phyloP scores from a whole-genome alignment of 2,113 vertebrate genomes.

The Bos taurus region ARS-UCD2.0 NC_037347.1:30652001-30652500 shows the following conservation, averaged over 20 bases:
- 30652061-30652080: conserved; percentile 32
- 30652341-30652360: background rate
- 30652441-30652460: too few relatives aligned
- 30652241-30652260: background rate
- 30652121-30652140: background rate
- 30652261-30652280: background rate
- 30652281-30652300: background rate
- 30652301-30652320: background rate
- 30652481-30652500: too few relatives aligned
- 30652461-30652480: too few relatives aligned
- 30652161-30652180: background rate
- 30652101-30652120: background rate
- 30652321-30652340: background rate
- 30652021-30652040: conserved; percentile 58
- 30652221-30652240: background rate
- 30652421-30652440: too few relatives aligned
- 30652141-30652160: conserved; percentile 7
- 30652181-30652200: background rate
- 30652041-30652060: conserved; percentile 47
- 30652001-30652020: conserved; percentile 42
- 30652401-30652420: background rate
- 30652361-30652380: background rate
- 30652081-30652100: background rate
- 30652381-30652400: background rate
- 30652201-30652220: background rate